Conservation (phyloP, 1,140 invertebrate species). For the Choristoneura fumiferana region DNA sequence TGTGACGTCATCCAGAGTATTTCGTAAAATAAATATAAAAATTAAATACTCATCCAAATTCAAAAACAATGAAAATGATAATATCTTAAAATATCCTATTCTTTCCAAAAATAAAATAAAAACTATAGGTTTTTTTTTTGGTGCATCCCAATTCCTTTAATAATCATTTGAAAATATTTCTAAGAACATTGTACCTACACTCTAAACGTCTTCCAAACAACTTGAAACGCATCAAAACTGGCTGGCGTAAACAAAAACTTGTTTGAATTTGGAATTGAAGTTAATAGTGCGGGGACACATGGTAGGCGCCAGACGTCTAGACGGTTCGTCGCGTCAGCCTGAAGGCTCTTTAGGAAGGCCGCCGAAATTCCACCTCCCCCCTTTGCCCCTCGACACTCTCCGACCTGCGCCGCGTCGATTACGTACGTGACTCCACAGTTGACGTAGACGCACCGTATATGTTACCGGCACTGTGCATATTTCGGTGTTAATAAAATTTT, state of each 20-base stretch:
- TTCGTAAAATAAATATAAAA: too few species aligned
- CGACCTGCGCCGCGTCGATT: neutral
- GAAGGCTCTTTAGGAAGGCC: conserved; percentile 68
- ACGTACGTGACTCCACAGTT: conserved; percentile 19
- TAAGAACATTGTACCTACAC: neutral
- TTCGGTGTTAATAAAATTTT: too few species aligned
- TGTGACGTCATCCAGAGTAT: too few species aligned
- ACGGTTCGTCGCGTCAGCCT: conserved; percentile 54
- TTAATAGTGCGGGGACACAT: conserved; percentile 31
- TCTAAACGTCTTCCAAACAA: neutral
- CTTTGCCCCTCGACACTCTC: neutral
- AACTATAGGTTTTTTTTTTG: too few species aligned
- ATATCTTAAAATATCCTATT: too few species aligned
- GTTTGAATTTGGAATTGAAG: conserved; percentile 15
- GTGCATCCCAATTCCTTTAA: too few species aligned
- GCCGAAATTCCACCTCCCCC: conserved; percentile 26
- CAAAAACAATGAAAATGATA: too few species aligned
- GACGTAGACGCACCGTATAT: conserved; percentile 18
- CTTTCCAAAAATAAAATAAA: too few species aligned
- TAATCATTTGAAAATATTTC: too few species aligned
- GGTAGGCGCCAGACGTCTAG: conserved; percentile 66
- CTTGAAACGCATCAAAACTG: neutral
- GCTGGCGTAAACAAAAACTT: conserved; percentile 14
- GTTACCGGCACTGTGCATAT: too few species aligned
- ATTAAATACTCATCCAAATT: too few species aligned